These are phyloP conservation scores for Atta cephalotes DNA, from an alignment of 1,140 invertebrate genomes.

Conservation along the genomic window DNA sequence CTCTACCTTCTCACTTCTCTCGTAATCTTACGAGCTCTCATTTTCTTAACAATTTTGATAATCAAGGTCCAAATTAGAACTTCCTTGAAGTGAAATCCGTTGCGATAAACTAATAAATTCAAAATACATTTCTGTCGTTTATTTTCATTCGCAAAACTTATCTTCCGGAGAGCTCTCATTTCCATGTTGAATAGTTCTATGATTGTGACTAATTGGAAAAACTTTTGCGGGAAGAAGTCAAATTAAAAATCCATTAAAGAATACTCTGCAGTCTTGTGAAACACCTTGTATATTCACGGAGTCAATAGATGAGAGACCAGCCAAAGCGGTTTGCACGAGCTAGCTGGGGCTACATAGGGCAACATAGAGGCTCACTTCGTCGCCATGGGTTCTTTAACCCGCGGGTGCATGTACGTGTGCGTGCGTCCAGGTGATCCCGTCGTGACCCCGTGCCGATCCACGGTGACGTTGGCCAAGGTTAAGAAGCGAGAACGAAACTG, in stretches of 20 bases:
- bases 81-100: neutral
- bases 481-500: slow-evolving; percentile 63
- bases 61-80: slow-evolving; percentile 15
- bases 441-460: slow-evolving; percentile 66
- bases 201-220: neutral
- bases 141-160: neutral
- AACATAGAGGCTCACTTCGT: slow-evolving; percentile 65
- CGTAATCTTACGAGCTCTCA: neutral
- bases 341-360: slow-evolving; percentile 16
- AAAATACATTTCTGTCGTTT: neutral
- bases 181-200: neutral
- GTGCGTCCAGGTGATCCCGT: slow-evolving; percentile 63
- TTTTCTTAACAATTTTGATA: slow-evolving; percentile 1
- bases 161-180: neutral
- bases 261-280: neutral
- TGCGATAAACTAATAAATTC: neutral
- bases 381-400: slow-evolving; percentile 73
- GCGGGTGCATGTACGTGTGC: slow-evolving; percentile 38
- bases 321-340: slow-evolving; percentile 23
- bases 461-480: slow-evolving; percentile 70
- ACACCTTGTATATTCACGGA: neutral
- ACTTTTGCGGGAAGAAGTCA: neutral
- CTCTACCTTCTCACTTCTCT: neutral
- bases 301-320: slow-evolving; percentile 23
- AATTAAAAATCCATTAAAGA: slow-evolving; percentile 20